Evolutionary conservation across 1,140 invertebrate species (phyloP).

Genomic region (Neomicropteryx cornuta): DNA sequence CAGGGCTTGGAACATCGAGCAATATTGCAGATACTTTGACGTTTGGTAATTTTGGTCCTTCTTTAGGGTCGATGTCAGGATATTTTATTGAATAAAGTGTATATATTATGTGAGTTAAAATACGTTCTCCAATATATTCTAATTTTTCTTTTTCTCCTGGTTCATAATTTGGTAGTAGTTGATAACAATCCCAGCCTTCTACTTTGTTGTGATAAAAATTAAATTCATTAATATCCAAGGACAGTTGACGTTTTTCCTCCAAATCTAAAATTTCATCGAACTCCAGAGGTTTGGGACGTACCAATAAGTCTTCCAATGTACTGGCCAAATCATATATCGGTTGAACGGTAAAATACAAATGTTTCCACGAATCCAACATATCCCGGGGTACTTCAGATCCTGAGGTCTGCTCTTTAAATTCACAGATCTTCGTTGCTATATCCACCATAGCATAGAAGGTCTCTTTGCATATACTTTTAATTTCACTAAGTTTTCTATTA

Average conservation of each 20-base stretch:
- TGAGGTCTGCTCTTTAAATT: constrained; percentile 32
- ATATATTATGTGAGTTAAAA: no score
- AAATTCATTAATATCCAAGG: constrained; percentile 30
- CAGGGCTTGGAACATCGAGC: constrained; percentile 35
- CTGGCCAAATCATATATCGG: constrained; percentile 36
- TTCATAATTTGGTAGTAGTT: constrained; percentile 29
- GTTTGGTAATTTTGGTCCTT: constrained; percentile 26
- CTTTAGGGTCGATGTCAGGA: constrained; percentile 26
- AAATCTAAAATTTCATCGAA: constrained; percentile 25
- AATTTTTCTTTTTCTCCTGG: constrained; percentile 25
- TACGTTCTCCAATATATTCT: constrained; percentile 38
- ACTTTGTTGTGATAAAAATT: constrained; percentile 30
- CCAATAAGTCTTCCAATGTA: constrained; percentile 26
- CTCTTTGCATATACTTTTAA: constrained; percentile 36
- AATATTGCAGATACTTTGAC: constrained; percentile 36
- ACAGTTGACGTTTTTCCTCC: constrained; percentile 27
- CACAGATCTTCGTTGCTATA: constrained; percentile 36
- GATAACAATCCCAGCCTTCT: constrained; percentile 28
- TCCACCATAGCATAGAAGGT: constrained; percentile 39
- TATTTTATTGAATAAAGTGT: constrained; percentile 43
- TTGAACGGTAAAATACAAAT: constrained; percentile 37
- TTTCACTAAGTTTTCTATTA: constrained; percentile 28
- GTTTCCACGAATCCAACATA: constrained; percentile 40
- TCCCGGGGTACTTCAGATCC: constrained; percentile 29
- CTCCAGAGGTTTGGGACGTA: constrained; percentile 18